These are phyloP conservation scores for Drosophila santomea DNA, from an alignment of 1,140 invertebrate genomes.

Conservation along the genomic window DNA sequence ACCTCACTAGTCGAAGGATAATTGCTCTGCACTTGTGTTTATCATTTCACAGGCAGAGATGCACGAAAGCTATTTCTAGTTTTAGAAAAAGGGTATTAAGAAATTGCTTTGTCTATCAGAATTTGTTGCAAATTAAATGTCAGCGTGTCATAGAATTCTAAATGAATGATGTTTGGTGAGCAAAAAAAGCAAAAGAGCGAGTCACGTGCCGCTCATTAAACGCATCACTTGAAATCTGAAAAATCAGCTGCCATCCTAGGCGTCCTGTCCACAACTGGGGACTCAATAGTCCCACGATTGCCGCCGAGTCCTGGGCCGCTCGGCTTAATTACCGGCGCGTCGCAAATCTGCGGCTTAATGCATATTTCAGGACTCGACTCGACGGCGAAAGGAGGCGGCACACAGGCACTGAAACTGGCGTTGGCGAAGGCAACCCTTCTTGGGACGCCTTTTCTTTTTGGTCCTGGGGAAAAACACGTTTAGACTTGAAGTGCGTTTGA, in stretches of 20 bases:
- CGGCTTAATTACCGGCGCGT: conserved; percentile 72
- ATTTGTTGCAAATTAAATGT: conserved; percentile 57
- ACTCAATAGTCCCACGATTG: conserved; percentile 40
- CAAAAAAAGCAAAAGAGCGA: conserved; percentile 1
- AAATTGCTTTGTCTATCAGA: conserved; percentile 4
- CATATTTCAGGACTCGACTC: conserved; percentile 66
- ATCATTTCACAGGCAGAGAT: too few species aligned
- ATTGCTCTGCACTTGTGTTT: not conserved
- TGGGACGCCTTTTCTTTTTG: conserved; percentile 35
- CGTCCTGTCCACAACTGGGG: conserved; percentile 42
- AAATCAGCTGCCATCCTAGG: conserved; percentile 54
- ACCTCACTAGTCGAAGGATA: not conserved
- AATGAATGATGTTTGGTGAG: conserved; percentile 39
- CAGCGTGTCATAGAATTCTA: conserved; percentile 33
- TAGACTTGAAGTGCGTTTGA: conserved; percentile 81
- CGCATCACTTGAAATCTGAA: conserved; percentile 81
- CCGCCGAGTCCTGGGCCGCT: conserved; percentile 22
- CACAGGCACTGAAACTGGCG: not conserved
- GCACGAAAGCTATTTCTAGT: too few species aligned
- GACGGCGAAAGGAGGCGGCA: conserved; percentile 4
- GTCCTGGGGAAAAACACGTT: conserved; percentile 72
- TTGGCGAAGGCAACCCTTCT: conserved; percentile 49
- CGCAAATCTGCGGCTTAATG: conserved; percentile 76
- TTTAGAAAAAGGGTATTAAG: not conserved
- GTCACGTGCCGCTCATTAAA: conserved; percentile 83